Evolutionary conservation across 2,797 vertebrate genomes (phyloP).

Genomic region (Phyllotis vaccarum): DNA sequence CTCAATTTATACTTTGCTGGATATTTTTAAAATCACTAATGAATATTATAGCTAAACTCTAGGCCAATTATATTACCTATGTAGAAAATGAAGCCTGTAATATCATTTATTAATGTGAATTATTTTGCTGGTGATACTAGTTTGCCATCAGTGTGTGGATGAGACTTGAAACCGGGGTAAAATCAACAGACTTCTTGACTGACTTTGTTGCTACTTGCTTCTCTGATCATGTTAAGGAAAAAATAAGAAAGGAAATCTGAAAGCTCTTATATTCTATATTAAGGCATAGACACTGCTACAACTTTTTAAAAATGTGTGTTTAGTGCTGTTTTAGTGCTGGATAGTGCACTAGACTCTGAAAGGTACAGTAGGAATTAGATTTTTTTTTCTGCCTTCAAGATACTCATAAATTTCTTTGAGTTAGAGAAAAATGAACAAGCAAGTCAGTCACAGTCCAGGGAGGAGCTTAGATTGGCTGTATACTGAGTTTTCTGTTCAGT

Average conservation of each 20-base stretch:
- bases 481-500: not conserved
- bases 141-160: not conserved
- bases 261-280: not conserved
- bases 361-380: not conserved
- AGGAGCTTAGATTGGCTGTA: not conserved
- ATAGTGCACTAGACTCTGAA: not conserved
- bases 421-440: not conserved
- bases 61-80: not conserved
- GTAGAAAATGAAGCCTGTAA: slow-evolving; percentile 22
- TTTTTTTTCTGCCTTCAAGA: slow-evolving; percentile 29
- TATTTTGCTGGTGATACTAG: not conserved
- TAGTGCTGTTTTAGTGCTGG: slow-evolving; percentile 5
- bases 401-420: not conserved
- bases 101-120: slow-evolving; percentile 42
- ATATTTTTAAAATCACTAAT: not conserved
- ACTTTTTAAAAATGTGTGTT: not conserved
- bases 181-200: not conserved
- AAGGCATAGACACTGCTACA: not conserved
- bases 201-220: slow-evolving; percentile 53
- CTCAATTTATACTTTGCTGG: not conserved
- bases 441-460: slow-evolving; percentile 26
- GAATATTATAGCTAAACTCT: slow-evolving; percentile 33
- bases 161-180: not conserved
- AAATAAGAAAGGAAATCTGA: not conserved
- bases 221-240: not conserved